These are phyloP conservation scores for Andrena marginata DNA, from an alignment of 2,888 invertebrate genomes.

Conservation along the genomic window DNA sequence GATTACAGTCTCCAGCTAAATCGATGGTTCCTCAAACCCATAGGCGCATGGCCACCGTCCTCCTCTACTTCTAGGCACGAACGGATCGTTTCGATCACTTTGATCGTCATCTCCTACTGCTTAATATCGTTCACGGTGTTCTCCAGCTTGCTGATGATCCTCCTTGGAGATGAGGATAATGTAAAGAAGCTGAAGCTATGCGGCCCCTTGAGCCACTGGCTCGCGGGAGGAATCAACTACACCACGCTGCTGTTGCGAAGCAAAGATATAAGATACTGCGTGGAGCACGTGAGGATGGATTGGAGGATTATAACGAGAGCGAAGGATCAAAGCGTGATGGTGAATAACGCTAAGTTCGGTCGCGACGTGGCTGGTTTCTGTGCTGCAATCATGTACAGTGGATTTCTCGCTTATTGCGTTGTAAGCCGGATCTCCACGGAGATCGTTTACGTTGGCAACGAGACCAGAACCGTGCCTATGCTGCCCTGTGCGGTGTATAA, in stretches of 20 bases:
- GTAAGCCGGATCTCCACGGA: conserved; percentile 4
- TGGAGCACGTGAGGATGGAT: conserved; percentile 68
- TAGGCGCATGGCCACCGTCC: conserved; percentile 66
- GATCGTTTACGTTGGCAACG: conserved; percentile 46
- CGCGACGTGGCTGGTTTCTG: conserved; percentile 59
- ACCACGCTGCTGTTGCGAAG: conserved; percentile 60
- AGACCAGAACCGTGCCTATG: conserved; percentile 44
- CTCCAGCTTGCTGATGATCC: conserved; percentile 63
- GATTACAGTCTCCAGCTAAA: conserved; percentile 53
- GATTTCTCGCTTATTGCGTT: conserved; percentile 50
- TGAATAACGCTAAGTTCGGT: conserved; percentile 67
- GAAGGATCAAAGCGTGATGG: conserved; percentile 69
- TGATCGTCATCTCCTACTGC: conserved; percentile 37
- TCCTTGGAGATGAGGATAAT: conserved; percentile 53
- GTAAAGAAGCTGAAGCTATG: conserved; percentile 49
- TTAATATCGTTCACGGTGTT: conserved; percentile 67
- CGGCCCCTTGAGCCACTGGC: conserved; percentile 74
- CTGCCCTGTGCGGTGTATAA: conserved; percentile 63
- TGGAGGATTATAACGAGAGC: conserved; percentile 60
- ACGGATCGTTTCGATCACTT: conserved; percentile 10
- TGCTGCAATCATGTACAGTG: conserved; percentile 51
- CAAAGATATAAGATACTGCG: conserved; percentile 65
- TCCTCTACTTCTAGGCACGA: conserved; percentile 20
- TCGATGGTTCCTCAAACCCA: conserved; percentile 62
- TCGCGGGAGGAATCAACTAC: conserved; percentile 73